Percentiles rank a stretch among this genome's conserved stretches.
Conservation (phyloP, 2,797 vertebrate genomes). For the Neopelma chrysocephalum region DNA sequence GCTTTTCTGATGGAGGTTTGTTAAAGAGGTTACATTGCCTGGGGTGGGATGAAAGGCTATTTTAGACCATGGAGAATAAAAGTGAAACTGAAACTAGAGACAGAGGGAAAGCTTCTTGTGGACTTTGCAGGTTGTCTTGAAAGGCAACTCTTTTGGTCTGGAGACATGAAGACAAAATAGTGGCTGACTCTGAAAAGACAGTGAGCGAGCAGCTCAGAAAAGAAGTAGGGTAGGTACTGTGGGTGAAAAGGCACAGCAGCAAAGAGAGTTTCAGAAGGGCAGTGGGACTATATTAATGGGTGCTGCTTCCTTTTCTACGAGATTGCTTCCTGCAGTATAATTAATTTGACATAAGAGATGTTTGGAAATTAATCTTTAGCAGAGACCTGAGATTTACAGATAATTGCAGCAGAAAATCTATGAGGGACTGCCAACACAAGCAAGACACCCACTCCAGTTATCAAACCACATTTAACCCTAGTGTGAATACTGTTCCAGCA, state of each 20-base stretch:
- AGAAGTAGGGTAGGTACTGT: neutral
- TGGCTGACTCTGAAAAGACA: neutral
- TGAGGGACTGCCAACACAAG: neutral
- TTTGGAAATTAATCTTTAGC: neutral
- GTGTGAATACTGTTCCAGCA: neutral
- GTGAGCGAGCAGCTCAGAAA: neutral
- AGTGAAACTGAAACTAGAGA: neutral
- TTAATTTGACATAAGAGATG: neutral
- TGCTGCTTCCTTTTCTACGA: neutral
- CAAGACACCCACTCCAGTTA: rapidly evolving
- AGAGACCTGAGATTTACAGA: neutral
- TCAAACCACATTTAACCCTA: neutral
- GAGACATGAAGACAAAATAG: neutral
- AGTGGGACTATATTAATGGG: neutral
- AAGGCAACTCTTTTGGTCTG: neutral
- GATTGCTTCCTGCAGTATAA: neutral
- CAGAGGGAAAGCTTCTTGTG: neutral
- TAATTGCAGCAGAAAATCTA: neutral
- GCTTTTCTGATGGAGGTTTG: neutral
- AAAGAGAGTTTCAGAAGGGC: neutral
- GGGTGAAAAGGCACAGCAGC: neutral
- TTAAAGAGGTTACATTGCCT: neutral
- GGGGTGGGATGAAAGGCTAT: neutral
- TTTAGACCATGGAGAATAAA: neutral
- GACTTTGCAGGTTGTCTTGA: neutral